A percentile compares a stretch with the other conserved stretches of the same genome.
Conservation (phyloP, 2,888 invertebrate genomes). For the Hirtodrosophila alboralis region DNA sequence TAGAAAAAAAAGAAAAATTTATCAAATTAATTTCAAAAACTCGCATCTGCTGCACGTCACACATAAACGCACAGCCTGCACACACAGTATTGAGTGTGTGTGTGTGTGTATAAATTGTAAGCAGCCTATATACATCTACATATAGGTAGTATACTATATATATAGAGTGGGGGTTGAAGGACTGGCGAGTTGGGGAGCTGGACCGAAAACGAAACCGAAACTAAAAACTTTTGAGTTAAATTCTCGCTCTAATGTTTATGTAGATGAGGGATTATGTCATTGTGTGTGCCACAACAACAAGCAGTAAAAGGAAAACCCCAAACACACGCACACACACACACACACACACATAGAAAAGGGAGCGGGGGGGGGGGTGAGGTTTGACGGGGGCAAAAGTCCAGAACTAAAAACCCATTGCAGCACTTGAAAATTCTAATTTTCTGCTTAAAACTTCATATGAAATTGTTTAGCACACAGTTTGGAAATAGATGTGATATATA, state of each 20-base stretch:
- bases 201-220: conserved; percentile 78
- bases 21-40: conserved; percentile 78
- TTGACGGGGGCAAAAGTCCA: conserved; percentile 23
- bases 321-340: conserved; percentile 29
- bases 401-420: conserved; percentile 62
- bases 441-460: conserved; percentile 73
- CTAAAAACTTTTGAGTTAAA: conserved; percentile 81
- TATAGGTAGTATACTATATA: no score
- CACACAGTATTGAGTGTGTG: conserved; percentile 5
- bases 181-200: conserved; percentile 38
- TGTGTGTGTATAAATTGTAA: conserved; percentile 6
- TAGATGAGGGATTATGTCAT: conserved; percentile 82
- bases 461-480: conserved; percentile 70
- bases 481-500: conserved; percentile 48
- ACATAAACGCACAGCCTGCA: conserved; percentile 40
- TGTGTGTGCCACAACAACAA: conserved; percentile 58
- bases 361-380: background rate
- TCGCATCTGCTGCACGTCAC: conserved; percentile 75
- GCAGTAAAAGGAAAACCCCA: conserved; percentile 42
- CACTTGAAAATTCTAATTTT: conserved; percentile 80
- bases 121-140: conserved; percentile 1
- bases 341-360: conserved; percentile 8
- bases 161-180: background rate
- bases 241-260: conserved; percentile 79
- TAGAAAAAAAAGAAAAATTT: no score